A percentile compares a stretch with the other conserved stretches of the same genome.
phyloP scores from a whole-genome alignment of 2,113 vertebrate species.

The Salminus brasiliensis region DNA sequence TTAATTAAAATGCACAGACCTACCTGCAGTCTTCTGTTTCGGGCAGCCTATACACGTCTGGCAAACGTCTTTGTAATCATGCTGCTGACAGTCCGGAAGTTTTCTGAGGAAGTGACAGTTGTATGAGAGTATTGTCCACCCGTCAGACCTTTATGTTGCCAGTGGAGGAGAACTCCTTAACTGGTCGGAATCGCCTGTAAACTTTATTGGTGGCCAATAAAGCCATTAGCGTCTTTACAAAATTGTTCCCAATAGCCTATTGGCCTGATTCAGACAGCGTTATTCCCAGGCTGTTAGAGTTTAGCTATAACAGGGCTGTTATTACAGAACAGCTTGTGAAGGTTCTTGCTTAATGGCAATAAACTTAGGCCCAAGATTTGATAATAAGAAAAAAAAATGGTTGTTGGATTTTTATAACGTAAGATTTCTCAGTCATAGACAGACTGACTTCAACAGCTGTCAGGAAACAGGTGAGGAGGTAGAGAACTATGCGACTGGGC shows the following conservation, averaged over 20 bases:
- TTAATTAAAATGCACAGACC: too few species aligned
- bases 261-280: background rate
- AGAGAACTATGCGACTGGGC: too few species aligned
- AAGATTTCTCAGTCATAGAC: too few species aligned
- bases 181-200: constrained; percentile 84
- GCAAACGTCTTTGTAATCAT: constrained; percentile 14
- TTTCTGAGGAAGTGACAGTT: constrained; percentile 50
- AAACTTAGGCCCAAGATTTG: too few species aligned
- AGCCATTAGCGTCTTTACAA: constrained; percentile 56
- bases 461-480: too few species aligned
- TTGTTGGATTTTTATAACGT: too few species aligned
- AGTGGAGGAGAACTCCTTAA: constrained; percentile 54
- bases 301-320: background rate
- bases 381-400: too few species aligned
- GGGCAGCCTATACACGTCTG: background rate
- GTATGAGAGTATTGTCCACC: constrained; percentile 67
- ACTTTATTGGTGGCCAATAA: constrained; percentile 86
- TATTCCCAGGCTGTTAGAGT: background rate
- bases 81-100: constrained; percentile 26
- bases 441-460: too few species aligned
- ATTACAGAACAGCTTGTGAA: too few species aligned
- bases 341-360: too few species aligned
- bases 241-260: background rate
- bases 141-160: constrained; percentile 60
- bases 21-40: too few species aligned